These are phyloP conservation scores for Meteorus sp. DNA, from an alignment of 1,140 invertebrate species.

Conservation along the genomic window DNA sequence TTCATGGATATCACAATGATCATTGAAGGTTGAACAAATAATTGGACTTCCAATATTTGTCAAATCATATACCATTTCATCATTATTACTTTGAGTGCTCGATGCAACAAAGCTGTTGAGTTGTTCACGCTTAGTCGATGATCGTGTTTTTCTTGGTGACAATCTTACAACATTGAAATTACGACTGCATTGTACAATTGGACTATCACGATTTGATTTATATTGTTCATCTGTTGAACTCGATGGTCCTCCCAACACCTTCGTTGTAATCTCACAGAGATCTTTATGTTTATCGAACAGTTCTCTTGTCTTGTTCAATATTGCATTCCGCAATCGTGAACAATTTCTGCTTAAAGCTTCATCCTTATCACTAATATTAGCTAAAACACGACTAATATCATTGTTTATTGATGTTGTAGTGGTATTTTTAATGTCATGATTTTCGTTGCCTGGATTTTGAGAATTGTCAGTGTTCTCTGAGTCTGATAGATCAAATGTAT, in stretches of 20 bases:
- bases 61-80: background rate
- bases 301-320: constrained; percentile 39
- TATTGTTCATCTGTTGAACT: background rate
- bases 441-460: background rate
- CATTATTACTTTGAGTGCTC: too few relatives aligned
- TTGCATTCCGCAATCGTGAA: constrained; percentile 35
- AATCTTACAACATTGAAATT: background rate
- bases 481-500: constrained; percentile 31
- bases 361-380: constrained; percentile 30
- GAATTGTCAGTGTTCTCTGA: constrained; percentile 29
- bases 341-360: constrained; percentile 30
- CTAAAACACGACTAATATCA: constrained; percentile 4
- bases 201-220: background rate
- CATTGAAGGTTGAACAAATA: background rate
- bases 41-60: background rate
- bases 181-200: background rate
- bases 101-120: background rate
- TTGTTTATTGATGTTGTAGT: constrained; percentile 8
- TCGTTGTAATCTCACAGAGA: constrained; percentile 32
- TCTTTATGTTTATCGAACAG: constrained; percentile 39
- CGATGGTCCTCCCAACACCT: constrained; percentile 24
- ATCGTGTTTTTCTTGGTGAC: background rate
- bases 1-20: constrained; percentile 2
- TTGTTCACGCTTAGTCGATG: background rate
- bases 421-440: constrained; percentile 1